These are phyloP conservation scores for Clarias laeviceps DNA, from an alignment of 2,797 vertebrate genomes.

Conservation along the genomic window DNA sequence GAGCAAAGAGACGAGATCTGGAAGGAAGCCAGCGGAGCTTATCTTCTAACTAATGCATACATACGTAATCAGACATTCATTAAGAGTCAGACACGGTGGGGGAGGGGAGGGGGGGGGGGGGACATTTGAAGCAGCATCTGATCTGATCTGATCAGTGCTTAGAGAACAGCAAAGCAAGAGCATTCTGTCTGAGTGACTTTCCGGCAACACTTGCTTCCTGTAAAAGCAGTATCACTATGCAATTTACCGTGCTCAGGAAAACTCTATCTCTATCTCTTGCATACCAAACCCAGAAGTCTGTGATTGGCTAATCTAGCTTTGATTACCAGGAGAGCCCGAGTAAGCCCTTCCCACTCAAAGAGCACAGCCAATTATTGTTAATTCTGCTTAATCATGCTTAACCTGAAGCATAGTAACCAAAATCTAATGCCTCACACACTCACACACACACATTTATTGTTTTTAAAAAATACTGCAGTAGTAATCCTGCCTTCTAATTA, in stretches of 20 bases:
- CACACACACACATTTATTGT: not conserved
- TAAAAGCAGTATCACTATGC: not conserved
- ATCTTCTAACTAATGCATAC: constrained; percentile 16
- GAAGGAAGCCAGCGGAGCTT: constrained; percentile 14
- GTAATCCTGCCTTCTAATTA: not conserved
- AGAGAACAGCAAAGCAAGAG: not conserved
- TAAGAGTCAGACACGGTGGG: not conserved
- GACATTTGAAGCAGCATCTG: constrained; percentile 13
- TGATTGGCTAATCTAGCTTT: not conserved
- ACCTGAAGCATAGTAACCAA: not conserved
- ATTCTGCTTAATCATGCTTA: not conserved
- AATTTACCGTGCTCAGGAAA: not conserved
- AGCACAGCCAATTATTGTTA: not conserved
- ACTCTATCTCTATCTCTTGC: not conserved
- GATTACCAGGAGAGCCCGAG: not conserved
- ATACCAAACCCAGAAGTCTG: not conserved
- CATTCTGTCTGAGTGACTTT: not conserved
- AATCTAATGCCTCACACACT: not conserved
- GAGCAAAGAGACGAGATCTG: constrained; percentile 10
- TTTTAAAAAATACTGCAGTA: not conserved
- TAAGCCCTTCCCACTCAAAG: not conserved
- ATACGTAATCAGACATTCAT: constrained; percentile 27
- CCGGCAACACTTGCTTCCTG: not conserved
- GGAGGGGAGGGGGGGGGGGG: too few species aligned
- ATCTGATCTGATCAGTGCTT: not conserved